phyloP scores from a whole-genome alignment of 2,797 vertebrate species.

The Tadarida brasiliensis region DNA sequence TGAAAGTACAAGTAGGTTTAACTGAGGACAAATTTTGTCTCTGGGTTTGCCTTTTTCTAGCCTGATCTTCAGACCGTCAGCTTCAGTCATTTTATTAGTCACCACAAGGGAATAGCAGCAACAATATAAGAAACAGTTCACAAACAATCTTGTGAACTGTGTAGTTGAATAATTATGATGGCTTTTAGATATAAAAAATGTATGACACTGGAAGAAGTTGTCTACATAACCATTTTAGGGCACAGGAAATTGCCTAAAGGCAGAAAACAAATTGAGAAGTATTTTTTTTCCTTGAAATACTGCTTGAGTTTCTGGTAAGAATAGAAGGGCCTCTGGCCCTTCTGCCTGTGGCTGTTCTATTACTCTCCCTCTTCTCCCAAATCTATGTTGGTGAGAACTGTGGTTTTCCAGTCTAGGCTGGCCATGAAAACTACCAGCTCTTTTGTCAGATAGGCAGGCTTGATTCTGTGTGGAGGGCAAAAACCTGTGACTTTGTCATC shows the following conservation, averaged over 20 bases:
- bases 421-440: neutral
- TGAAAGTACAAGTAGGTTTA: neutral
- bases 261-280: neutral
- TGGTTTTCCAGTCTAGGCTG: neutral
- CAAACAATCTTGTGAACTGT: neutral
- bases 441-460: neutral
- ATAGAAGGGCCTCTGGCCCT: neutral
- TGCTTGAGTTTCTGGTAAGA: neutral
- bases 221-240: neutral
- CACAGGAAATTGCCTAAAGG: neutral
- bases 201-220: neutral
- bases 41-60: neutral
- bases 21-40: neutral
- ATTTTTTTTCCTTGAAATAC: neutral
- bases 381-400: neutral
- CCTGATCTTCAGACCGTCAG: neutral
- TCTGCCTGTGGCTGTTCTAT: neutral
- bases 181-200: neutral
- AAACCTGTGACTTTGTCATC: neutral
- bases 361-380: neutral
- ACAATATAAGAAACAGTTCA: neutral
- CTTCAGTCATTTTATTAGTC: neutral
- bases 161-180: conserved; percentile 18
- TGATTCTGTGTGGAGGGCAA: neutral
- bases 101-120: neutral